Evolutionary conservation across 1,140 invertebrate species (phyloP), one percentile per base, ranked within the genome.

Genomic region (Procambarus clarkii): DNA sequence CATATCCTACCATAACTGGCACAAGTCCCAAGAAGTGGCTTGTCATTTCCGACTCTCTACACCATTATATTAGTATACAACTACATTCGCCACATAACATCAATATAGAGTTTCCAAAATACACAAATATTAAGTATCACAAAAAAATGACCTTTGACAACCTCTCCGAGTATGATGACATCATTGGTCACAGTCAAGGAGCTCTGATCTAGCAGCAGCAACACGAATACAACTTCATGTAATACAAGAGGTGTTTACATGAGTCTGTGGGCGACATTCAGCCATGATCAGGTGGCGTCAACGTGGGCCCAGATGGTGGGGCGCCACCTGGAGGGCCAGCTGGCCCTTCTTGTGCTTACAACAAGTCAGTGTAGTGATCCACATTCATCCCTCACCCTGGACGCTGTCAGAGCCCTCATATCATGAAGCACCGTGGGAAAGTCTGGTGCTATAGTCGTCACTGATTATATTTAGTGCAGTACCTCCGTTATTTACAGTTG

Each of bases 301-400:
- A 13, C 13, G 60, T 18, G 2, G 11, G 13, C 18, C 2, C 15
- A 18, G 60, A 18, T 64, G 18, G 21, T 64, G 13, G 60, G 18
- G 60, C 60, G 18, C 60, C 5, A 13, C 11, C 18, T 64, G 18
- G 11, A 64, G 60, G 34, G 69, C 69, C 24, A 34, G 2, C 69
- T 34, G 69, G n/a, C 21, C 24, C 69, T 74, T 74, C 69, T 74
- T 74, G 69, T 74, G 69, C n/a, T 74, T 4, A 74, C n/a, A 74
- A 74, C 69, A 74, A 74, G 69, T 71, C 69, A 71, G 69, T 34
- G 2, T 34, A 74, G 69, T 74, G 69, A 74, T 7, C n/a, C 69
- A 74, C 69, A 21, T 74, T 74, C 69, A 74, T 11, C 3, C 69
- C 69, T 74, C 69, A 74, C n/a, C 21, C n/a, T 74, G n/a, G 7